These are phyloP conservation scores for Caranx melampygus DNA, from an alignment of 2,113 vertebrate genomes.

Conservation along the genomic window DNA sequence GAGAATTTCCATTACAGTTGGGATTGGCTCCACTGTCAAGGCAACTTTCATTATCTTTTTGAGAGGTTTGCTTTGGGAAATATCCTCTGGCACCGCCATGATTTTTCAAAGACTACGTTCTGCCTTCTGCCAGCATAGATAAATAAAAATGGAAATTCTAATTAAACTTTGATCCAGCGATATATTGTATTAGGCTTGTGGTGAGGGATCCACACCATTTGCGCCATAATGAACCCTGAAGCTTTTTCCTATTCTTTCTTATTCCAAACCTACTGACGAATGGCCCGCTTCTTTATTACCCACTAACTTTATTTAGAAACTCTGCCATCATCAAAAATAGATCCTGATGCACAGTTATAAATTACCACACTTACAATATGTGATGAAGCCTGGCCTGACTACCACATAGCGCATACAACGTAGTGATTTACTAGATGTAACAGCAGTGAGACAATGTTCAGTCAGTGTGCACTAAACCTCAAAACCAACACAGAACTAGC, in stretches of 20 bases:
- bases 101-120: slow-evolving; percentile 42
- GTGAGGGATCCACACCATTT: slow-evolving; percentile 36
- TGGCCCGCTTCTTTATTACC: not conserved
- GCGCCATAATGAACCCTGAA: slow-evolving; percentile 34
- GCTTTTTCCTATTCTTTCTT: slow-evolving; percentile 1
- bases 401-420: too few relatives aligned
- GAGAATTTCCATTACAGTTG: slow-evolving; percentile 41
- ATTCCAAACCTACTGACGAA: slow-evolving; percentile 7
- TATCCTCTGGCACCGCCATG: slow-evolving; percentile 28
- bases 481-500: too few relatives aligned
- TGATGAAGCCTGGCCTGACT: not conserved
- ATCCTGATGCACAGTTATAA: not conserved
- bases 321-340: not conserved
- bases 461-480: too few relatives aligned
- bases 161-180: slow-evolving; percentile 56
- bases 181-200: slow-evolving; percentile 34
- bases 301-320: slow-evolving; percentile 9
- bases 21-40: slow-evolving; percentile 40
- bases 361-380: not conserved
- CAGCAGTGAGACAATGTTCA: too few relatives aligned
- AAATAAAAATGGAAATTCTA: slow-evolving; percentile 58
- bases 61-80: slow-evolving; percentile 38
- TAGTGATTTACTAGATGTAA: too few relatives aligned
- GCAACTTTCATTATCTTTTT: slow-evolving; percentile 57
- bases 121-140: slow-evolving; percentile 37